These are phyloP conservation scores for Romanogobio albipinnatus DNA, from an alignment of 2,113 vertebrate species.

Conservation along the genomic window DNA sequence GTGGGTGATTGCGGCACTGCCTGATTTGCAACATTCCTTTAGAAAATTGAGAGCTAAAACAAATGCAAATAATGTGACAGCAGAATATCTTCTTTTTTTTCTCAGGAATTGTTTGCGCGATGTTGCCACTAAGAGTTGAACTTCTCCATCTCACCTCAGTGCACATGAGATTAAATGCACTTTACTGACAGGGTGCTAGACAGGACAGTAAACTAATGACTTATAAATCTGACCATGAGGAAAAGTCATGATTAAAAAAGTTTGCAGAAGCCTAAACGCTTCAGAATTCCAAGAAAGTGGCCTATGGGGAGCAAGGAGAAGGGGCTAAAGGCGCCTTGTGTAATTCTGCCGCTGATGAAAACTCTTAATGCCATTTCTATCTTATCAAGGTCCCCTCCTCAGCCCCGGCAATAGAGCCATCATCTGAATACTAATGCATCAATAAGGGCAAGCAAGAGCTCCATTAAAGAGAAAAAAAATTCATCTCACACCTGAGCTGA, in stretches of 20 bases:
- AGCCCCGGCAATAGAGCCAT: conserved; percentile 16
- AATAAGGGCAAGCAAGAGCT: conserved; percentile 38
- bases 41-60: neutral
- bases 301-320: conserved; percentile 4
- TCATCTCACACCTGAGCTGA: conserved; percentile 11
- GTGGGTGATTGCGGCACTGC: neutral
- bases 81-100: conserved; percentile 9
- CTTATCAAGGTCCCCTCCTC: conserved; percentile 52
- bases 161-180: conserved; percentile 52
- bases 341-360: conserved; percentile 53
- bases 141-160: conserved; percentile 40
- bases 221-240: conserved; percentile 69
- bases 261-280: conserved; percentile 66
- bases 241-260: conserved; percentile 70
- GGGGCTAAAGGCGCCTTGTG: conserved; percentile 27
- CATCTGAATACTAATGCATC: conserved; percentile 49
- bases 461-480: conserved; percentile 47
- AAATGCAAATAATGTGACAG: neutral
- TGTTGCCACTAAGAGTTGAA: conserved; percentile 50
- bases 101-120: conserved; percentile 38
- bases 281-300: conserved; percentile 50
- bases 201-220: conserved; percentile 68
- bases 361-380: conserved; percentile 57
- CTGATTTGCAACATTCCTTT: neutral
- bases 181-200: conserved; percentile 56